Conservation (phyloP, 2,113 vertebrate species). For the Myxocyprinus asiaticus region DNA sequence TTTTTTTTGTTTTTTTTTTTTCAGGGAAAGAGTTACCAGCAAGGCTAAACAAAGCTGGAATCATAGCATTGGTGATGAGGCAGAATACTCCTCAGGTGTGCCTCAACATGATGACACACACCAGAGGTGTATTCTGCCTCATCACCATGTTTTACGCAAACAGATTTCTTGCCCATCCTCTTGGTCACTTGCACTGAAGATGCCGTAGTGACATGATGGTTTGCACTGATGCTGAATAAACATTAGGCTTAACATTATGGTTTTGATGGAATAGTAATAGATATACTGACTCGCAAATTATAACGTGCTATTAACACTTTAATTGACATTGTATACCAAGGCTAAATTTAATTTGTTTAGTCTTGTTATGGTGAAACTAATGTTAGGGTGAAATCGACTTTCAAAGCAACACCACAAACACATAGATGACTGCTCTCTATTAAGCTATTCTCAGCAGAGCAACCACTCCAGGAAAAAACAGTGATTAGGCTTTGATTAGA, state of each 20-base stretch:
- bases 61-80: too few relatives aligned
- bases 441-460: conserved; percentile 32
- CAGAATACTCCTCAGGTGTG: too few relatives aligned
- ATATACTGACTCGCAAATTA: not conserved
- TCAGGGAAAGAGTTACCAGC: too few relatives aligned
- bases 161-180: not conserved
- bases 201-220: not conserved
- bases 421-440: conserved; percentile 42
- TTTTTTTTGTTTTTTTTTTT: too few relatives aligned
- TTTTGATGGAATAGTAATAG: not conserved
- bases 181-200: not conserved
- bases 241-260: not conserved
- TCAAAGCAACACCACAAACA: conserved; percentile 42
- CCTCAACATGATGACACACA: too few relatives aligned
- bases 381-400: conserved; percentile 36
- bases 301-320: conserved; percentile 12
- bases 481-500: conserved; percentile 52
- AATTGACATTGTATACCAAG: not conserved
- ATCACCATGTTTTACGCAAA: too few relatives aligned
- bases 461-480: conserved; percentile 43
- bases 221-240: not conserved
- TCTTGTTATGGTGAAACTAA: conserved; percentile 33
- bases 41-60: too few relatives aligned
- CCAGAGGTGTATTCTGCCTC: too few relatives aligned
- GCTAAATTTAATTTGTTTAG: conserved; percentile 14